Percentiles rank a stretch among this genome's conserved stretches.
These are phyloP conservation scores for Thalassarche chlororhynchos DNA, from an alignment of 2,113 vertebrate genomes.

Conservation along the genomic window DNA sequence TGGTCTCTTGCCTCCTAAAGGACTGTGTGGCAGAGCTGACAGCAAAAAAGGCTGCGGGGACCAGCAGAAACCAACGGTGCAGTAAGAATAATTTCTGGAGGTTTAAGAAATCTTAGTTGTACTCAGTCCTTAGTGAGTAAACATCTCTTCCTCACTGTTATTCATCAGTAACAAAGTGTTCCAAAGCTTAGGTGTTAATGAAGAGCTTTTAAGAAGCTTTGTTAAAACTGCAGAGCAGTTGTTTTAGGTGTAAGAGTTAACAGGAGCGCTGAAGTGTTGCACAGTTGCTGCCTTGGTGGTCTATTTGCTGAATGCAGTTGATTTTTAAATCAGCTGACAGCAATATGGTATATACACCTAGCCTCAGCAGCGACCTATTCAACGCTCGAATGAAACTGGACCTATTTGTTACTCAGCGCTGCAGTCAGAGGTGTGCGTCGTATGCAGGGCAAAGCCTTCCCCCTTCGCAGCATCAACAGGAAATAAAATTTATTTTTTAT, in stretches of 20 bases:
- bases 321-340: not conserved
- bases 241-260: not conserved
- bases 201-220: not conserved
- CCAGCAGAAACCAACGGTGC: not conserved
- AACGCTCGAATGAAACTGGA: not conserved
- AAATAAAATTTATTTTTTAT: not conserved
- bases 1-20: constrained; percentile 2
- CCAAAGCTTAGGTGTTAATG: not conserved
- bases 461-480: not conserved
- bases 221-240: not conserved
- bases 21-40: not conserved
- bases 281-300: not conserved
- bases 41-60: not conserved
- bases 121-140: not conserved
- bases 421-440: not conserved
- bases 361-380: not conserved
- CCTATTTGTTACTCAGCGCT: not conserved
- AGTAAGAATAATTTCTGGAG: not conserved
- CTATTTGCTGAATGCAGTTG: not conserved
- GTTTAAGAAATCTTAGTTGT: not conserved
- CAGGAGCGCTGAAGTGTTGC: not conserved
- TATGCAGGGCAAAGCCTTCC: not conserved
- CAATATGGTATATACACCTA: too few relatives aligned
- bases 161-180: not conserved
- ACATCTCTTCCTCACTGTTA: not conserved